A percentile compares a stretch with the other conserved stretches of the same genome.
Conservation (phyloP, 2,888 invertebrate genomes). For the Notodonta dromedarius region DNA sequence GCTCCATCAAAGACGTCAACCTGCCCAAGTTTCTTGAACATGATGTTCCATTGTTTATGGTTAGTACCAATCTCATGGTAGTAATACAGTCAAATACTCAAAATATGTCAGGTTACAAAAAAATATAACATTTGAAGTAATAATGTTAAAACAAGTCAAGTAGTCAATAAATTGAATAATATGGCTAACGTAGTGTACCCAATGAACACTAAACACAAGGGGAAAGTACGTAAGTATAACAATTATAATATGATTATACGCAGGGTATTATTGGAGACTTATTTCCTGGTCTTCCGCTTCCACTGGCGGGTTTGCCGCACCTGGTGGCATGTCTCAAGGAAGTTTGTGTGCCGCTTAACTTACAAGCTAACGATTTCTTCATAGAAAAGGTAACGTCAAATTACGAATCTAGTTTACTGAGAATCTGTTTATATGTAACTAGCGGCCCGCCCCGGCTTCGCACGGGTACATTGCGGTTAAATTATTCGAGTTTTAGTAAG, state of each 20-base stretch:
- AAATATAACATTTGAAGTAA: too few species aligned
- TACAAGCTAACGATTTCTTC: slow-evolving; percentile 94
- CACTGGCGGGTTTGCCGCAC: slow-evolving; percentile 90
- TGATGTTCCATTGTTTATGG: slow-evolving; percentile 94
- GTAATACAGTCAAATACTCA: too few species aligned
- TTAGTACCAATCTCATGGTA: slow-evolving; percentile 41
- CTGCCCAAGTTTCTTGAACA: slow-evolving; percentile 96
- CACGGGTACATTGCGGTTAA: too few species aligned
- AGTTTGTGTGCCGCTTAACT: slow-evolving; percentile 88
- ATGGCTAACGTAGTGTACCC: too few species aligned
- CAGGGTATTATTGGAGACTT: slow-evolving; percentile 96
- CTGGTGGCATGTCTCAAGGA: slow-evolving; percentile 77
- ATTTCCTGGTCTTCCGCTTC: slow-evolving; percentile 93
- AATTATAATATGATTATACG: not conserved
- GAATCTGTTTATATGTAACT: not conserved
- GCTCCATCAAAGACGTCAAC: slow-evolving; percentile 97
- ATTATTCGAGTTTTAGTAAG: too few species aligned
- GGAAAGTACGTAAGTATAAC: too few species aligned
- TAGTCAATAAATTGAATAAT: too few species aligned
- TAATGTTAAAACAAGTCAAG: too few species aligned
- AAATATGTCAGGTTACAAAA: too few species aligned
- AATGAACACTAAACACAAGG: too few species aligned
- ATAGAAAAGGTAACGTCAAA: slow-evolving; percentile 86
- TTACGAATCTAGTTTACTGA: not conserved
- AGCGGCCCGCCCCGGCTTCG: too few species aligned